phyloP scores from a whole-genome alignment of 2,113 vertebrate species.

The Callorhinus ursinus region DNA sequence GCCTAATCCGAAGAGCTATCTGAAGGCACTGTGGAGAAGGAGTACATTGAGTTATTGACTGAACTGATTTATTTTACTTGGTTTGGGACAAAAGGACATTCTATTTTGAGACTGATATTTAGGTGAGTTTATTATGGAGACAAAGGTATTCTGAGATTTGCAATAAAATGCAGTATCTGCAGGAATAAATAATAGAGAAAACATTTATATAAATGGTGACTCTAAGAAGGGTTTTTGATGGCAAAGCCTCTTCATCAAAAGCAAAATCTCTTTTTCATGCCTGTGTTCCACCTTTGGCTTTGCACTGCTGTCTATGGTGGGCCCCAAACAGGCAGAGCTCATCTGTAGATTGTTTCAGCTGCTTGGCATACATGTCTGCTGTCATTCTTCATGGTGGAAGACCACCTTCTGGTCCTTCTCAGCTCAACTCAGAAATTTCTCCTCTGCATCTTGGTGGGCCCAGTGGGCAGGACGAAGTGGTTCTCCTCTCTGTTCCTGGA shows the following conservation, averaged over 20 bases:
- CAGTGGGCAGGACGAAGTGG: neutral
- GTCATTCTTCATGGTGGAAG: neutral
- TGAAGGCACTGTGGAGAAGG: neutral
- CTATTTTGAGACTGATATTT: neutral
- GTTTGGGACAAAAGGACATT: neutral
- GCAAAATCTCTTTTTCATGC: neutral
- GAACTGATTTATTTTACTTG: neutral
- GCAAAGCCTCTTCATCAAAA: neutral
- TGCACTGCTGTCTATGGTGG: neutral
- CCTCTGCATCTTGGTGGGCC: neutral
- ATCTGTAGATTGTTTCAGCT: too few species aligned
- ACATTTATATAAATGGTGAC: neutral
- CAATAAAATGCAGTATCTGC: neutral
- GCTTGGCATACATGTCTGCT: rapidly evolving
- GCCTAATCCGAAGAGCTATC: neutral
- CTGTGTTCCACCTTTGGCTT: neutral
- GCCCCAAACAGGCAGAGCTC: neutral
- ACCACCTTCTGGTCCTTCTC: neutral
- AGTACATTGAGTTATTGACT: neutral
- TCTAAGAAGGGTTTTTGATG: neutral
- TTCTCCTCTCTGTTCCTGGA: neutral
- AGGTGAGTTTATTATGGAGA: neutral
- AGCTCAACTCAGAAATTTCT: neutral
- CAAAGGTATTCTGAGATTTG: neutral
- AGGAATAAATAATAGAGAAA: neutral